A percentile compares a stretch with the other conserved stretches of the same genome.
Evolutionary conservation across 2,888 invertebrate genomes (phyloP).

Genomic region (Homarus gammarus): DNA sequence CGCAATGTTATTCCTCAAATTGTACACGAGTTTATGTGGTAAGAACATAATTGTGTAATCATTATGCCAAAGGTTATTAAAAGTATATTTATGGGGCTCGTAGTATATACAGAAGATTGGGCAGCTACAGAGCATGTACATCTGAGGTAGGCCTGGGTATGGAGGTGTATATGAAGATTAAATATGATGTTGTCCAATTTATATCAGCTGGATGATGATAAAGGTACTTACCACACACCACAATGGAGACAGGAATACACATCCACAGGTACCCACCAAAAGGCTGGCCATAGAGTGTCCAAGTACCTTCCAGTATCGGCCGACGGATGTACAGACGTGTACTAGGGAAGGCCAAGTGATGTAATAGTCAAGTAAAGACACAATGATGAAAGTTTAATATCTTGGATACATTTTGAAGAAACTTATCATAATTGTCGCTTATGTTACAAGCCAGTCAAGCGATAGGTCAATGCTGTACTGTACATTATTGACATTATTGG

Average conservation of each 20-base stretch:
- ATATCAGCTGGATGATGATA: too few relatives aligned
- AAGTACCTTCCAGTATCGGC: slow-evolving; percentile 61
- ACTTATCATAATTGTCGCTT: too few relatives aligned
- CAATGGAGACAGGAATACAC: slow-evolving; percentile 33
- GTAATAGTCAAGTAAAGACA: neutral
- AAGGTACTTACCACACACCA: slow-evolving; percentile 51
- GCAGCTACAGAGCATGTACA: too few relatives aligned
- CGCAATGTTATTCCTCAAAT: neutral
- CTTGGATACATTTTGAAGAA: neutral
- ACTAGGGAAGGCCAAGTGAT: slow-evolving; percentile 35
- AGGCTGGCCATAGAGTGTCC: slow-evolving; percentile 64
- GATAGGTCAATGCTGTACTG: too few relatives aligned
- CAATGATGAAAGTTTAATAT: too few relatives aligned
- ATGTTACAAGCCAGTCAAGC: too few relatives aligned
- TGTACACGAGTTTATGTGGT: neutral
- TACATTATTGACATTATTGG: too few relatives aligned
- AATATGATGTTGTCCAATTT: too few relatives aligned
- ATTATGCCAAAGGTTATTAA: neutral
- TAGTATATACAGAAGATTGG: neutral
- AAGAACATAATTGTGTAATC: neutral
- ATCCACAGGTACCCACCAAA: slow-evolving; percentile 57
- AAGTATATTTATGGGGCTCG: neutral
- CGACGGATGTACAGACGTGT: slow-evolving; percentile 66
- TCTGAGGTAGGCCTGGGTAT: too few relatives aligned
- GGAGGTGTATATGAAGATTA: too few relatives aligned